Conservation (phyloP, 2,888 invertebrate genomes). For the Aphodius granarius region DNA sequence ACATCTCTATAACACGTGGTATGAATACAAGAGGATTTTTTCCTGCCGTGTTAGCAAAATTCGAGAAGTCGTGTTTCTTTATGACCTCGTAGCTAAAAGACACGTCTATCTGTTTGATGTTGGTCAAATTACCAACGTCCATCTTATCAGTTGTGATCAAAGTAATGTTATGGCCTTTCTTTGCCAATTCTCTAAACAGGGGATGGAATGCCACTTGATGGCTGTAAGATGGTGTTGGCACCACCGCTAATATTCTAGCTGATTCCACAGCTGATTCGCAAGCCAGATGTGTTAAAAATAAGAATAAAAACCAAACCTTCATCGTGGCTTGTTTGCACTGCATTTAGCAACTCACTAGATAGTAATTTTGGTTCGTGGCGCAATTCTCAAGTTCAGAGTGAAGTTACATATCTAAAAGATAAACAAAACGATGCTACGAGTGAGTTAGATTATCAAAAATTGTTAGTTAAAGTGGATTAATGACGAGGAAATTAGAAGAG, state of each 20-base stretch:
- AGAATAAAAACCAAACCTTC: not conserved
- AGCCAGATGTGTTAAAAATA: not conserved
- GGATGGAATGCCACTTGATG: constrained; percentile 55
- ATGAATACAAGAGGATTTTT: not conserved
- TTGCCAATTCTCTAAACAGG: constrained; percentile 52
- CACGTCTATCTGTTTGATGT: constrained; percentile 33
- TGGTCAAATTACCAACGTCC: constrained; percentile 38
- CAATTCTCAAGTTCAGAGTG: no score
- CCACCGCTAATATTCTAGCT: constrained; percentile 52
- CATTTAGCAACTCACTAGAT: no score
- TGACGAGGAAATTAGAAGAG: no score
- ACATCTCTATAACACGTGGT: not conserved
- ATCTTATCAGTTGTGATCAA: constrained; percentile 53
- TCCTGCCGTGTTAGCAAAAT: not conserved
- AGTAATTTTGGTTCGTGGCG: no score
- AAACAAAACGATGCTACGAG: no score
- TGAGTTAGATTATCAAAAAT: no score
- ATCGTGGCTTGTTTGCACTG: no score
- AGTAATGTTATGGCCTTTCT: constrained; percentile 55
- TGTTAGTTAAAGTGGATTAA: no score
- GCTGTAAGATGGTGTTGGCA: constrained; percentile 54
- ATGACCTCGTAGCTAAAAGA: constrained; percentile 17
- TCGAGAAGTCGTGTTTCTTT: not conserved
- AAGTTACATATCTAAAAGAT: no score
- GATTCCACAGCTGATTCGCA: not conserved